These are phyloP conservation scores for Drosophila mimica DNA, from an alignment of 2,888 invertebrate genomes.

Conservation along the genomic window DNA sequence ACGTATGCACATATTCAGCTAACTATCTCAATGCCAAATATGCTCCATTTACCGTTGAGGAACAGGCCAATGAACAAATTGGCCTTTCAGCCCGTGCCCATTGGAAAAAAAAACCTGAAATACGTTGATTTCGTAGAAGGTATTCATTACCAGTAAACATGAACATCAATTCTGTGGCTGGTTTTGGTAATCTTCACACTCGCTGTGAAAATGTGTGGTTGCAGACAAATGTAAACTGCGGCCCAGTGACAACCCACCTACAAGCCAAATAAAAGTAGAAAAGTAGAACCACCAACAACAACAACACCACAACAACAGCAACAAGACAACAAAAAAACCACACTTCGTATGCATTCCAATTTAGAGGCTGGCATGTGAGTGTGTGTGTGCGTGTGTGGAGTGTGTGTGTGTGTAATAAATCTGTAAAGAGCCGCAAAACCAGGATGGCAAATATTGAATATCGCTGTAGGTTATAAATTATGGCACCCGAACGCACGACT, in stretches of 20 bases:
- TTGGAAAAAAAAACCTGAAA: conserved; percentile 43
- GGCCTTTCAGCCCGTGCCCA: conserved; percentile 18
- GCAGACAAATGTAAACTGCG: conserved; percentile 70
- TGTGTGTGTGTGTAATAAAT: conserved; percentile 62
- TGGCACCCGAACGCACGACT: conserved; percentile 64
- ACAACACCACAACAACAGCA: conserved; percentile 13
- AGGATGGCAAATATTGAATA: conserved; percentile 77
- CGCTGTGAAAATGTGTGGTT: conserved; percentile 12
- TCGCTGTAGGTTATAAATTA: conserved; percentile 79
- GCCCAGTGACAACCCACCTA: conserved; percentile 60
- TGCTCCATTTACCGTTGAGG: conserved; percentile 19
- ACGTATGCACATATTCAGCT: conserved; percentile 4
- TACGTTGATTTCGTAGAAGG: conserved; percentile 49
- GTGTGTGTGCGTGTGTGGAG: not conserved
- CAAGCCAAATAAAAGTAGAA: conserved; percentile 74
- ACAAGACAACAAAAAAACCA: conserved; percentile 26
- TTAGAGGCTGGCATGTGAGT: conserved; percentile 26
- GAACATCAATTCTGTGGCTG: conserved; percentile 69
- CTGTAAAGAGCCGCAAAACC: conserved; percentile 48
- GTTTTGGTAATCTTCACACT: conserved; percentile 34
- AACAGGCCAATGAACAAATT: conserved; percentile 43
- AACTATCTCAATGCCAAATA: conserved; percentile 11
- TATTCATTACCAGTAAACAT: conserved; percentile 70
- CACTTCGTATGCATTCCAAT: conserved; percentile 19
- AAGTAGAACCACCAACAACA: conserved; percentile 45